These are phyloP conservation scores for Platycnemis pennipes DNA, from an alignment of 2,888 invertebrate species.

Conservation along the genomic window DNA sequence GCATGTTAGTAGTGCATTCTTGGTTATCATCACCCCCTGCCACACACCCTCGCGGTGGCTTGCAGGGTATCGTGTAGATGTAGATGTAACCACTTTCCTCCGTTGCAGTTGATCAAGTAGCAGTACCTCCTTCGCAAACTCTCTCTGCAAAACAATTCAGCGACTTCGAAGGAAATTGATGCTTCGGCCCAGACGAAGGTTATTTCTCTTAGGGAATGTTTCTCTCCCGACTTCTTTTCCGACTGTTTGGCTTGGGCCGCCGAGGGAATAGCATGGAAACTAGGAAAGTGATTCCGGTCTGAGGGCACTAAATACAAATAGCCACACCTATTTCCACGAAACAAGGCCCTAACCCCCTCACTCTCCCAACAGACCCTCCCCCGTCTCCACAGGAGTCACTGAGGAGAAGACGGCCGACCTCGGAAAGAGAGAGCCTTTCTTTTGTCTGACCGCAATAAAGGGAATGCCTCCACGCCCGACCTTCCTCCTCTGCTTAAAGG, in stretches of 20 bases:
- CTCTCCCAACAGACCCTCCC: neutral
- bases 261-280: neutral
- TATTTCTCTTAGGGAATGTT: too few relatives aligned
- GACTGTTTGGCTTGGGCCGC: neutral
- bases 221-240: too few relatives aligned
- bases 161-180: too few relatives aligned
- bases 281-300: neutral
- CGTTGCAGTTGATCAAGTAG: too few relatives aligned
- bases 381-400: neutral
- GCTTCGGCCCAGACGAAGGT: too few relatives aligned
- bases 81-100: too few relatives aligned
- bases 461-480: neutral
- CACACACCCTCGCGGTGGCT: too few relatives aligned
- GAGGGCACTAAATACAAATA: neutral
- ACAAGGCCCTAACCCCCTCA: neutral
- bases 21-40: too few relatives aligned
- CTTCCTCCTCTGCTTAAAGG: neutral
- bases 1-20: too few relatives aligned
- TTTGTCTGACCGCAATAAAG: neutral
- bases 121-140: too few relatives aligned
- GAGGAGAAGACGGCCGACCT: neutral
- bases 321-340: neutral
- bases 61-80: too few relatives aligned
- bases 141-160: too few relatives aligned
- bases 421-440: neutral